Conservation (phyloP, 2,113 vertebrate genomes). For the Chloropsis hardwickii region DNA sequence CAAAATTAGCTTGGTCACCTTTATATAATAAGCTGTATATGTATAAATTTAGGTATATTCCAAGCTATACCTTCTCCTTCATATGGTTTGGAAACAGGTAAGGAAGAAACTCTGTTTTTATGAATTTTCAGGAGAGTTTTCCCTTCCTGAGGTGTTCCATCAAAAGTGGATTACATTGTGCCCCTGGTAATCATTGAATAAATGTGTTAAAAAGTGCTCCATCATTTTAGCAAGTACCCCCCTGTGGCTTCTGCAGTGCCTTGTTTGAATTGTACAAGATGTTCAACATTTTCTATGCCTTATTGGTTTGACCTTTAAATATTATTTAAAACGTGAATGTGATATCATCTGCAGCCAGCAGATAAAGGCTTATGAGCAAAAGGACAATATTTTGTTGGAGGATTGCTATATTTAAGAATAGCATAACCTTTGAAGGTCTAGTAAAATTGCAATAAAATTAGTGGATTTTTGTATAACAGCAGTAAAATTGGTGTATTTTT, state of each 20-base stretch:
- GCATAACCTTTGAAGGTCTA: neutral
- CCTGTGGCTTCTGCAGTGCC: neutral
- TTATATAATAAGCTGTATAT: neutral
- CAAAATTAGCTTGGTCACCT: neutral
- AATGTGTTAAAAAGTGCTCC: conserved; percentile 42
- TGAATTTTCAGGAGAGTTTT: neutral
- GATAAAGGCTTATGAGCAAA: neutral
- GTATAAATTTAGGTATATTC: neutral
- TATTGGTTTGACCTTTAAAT: conserved; percentile 65
- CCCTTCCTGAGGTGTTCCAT: neutral
- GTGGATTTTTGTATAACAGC: neutral
- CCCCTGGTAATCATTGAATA: conserved; percentile 47
- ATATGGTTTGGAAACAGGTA: neutral
- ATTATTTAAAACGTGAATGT: conserved; percentile 45
- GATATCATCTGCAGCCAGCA: conserved; percentile 14
- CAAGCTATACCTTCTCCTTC: neutral
- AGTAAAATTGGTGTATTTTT: neutral
- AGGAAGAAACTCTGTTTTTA: neutral
- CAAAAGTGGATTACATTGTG: neutral
- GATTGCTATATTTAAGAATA: neutral
- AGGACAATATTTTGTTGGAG: neutral
- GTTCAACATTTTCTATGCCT: conserved; percentile 52
- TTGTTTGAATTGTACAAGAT: conserved; percentile 63
- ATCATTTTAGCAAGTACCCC: conserved; percentile 38
- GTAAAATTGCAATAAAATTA: neutral